Percentiles rank a stretch among this genome's conserved stretches.
Conservation (phyloP, 2,888 invertebrate genomes). For the Saturnia japonica region DNA sequence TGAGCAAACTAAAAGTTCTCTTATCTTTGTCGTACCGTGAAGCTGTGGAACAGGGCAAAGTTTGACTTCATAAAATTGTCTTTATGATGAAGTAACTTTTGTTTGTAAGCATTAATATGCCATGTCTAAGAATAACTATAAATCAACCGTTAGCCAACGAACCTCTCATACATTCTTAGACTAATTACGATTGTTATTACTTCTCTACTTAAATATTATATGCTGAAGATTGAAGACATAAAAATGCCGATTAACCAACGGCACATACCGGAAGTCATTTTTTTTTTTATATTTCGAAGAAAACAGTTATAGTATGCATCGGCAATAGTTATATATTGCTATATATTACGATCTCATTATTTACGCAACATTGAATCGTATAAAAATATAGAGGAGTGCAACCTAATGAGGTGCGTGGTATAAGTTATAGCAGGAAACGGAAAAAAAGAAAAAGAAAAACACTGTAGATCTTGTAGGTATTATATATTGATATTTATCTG, state of each 20-base stretch:
- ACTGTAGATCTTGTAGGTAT: too few relatives aligned
- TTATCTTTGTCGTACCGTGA: too few relatives aligned
- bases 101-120: too few relatives aligned
- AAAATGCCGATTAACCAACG: constrained; percentile 46
- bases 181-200: constrained; percentile 46
- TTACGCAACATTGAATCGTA: constrained; percentile 56
- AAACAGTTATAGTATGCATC: constrained; percentile 20
- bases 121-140: too few relatives aligned
- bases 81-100: too few relatives aligned
- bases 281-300: constrained; percentile 35
- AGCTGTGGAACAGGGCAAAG: too few relatives aligned
- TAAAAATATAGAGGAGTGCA: constrained; percentile 45
- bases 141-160: constrained; percentile 21
- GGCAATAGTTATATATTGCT: constrained; percentile 50
- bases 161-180: constrained; percentile 24
- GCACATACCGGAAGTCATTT: constrained; percentile 56
- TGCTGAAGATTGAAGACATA: constrained; percentile 42
- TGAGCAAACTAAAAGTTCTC: too few relatives aligned
- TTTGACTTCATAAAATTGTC: too few relatives aligned
- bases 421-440: constrained; percentile 27
- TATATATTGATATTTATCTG: too few relatives aligned
- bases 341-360: constrained; percentile 56
- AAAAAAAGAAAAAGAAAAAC: not conserved
- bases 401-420: constrained; percentile 44
- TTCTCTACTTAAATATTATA: constrained; percentile 41